phyloP scores from a whole-genome alignment of 1,140 invertebrate genomes.

The Latrodectus geometricus region DNA sequence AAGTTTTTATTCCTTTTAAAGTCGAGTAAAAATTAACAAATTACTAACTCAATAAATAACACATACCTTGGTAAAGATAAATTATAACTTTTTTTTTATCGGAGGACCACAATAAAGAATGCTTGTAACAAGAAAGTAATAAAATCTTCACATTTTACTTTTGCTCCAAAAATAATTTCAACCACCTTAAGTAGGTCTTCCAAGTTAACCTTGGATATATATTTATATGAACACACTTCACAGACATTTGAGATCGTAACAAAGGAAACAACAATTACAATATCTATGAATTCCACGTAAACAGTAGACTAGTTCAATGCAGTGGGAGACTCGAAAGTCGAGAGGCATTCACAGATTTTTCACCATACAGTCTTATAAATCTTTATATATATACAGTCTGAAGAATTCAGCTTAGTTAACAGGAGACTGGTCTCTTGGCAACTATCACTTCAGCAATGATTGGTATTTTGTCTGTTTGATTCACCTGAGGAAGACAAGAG shows the following conservation, averaged over 20 bases:
- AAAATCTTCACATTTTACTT: not conserved
- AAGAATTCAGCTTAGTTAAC: conserved; percentile 4
- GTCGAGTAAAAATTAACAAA: not conserved
- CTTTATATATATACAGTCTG: not conserved
- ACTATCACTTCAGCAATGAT: conserved; percentile 26
- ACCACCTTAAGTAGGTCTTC: conserved; percentile 32
- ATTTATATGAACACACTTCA: not conserved
- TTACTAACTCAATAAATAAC: not conserved
- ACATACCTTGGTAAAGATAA: not conserved
- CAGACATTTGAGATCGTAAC: conserved; percentile 27
- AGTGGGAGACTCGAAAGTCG: not conserved
- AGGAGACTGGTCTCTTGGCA: conserved; percentile 40
- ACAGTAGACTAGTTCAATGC: conserved; percentile 42
- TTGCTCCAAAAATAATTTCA: not conserved
- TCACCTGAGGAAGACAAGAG: conserved; percentile 36
- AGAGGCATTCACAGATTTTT: not conserved
- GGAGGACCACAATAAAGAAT: not conserved
- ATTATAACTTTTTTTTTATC: not conserved
- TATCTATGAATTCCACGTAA: conserved; percentile 6
- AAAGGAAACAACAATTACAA: conserved; percentile 21
- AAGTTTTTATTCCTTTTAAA: not conserved
- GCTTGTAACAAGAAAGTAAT: not conserved
- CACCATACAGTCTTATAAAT: conserved; percentile 14
- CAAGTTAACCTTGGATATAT: not conserved
- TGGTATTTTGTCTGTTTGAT: conserved; percentile 49